phyloP scores from a whole-genome alignment of 2,888 invertebrate genomes.

The Julus scanicus region DNA sequence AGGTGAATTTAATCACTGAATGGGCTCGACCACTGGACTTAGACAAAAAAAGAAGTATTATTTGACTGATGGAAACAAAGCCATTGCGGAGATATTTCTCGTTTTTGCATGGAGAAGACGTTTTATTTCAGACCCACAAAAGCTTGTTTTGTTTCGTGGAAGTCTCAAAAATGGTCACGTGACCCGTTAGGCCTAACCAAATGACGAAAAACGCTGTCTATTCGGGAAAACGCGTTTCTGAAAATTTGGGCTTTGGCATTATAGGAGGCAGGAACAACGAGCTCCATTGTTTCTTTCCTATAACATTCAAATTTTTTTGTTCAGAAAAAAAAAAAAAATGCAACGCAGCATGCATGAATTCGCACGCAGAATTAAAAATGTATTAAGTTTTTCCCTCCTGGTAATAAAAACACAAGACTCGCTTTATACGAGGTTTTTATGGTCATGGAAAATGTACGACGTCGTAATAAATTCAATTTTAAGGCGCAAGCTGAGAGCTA shows the following conservation, averaged over 20 bases:
- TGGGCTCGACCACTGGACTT: not conserved
- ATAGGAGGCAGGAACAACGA: constrained; percentile 16
- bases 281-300: not conserved
- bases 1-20: constrained; percentile 5
- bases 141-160: not conserved
- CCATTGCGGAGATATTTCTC: not conserved
- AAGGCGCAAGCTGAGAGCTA: constrained; percentile 13
- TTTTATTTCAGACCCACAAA: not conserved
- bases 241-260: not conserved
- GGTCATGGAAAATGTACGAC: constrained; percentile 28
- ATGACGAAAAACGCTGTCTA: not conserved
- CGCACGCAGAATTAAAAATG: constrained; percentile 14
- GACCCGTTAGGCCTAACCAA: not conserved
- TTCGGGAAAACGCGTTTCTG: not conserved
- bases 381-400: constrained; percentile 7
- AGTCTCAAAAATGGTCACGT: not conserved
- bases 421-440: constrained; percentile 10
- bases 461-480: constrained; percentile 17
- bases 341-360: not conserved
- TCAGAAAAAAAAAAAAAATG: not conserved
- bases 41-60: not conserved
- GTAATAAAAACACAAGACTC: not conserved
- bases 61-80: not conserved
- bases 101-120: not conserved
- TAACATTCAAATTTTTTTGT: not conserved